These are phyloP conservation scores for Drosophila punjabiensis DNA, from an alignment of 1,140 invertebrate genomes.

Conservation along the genomic window DNA sequence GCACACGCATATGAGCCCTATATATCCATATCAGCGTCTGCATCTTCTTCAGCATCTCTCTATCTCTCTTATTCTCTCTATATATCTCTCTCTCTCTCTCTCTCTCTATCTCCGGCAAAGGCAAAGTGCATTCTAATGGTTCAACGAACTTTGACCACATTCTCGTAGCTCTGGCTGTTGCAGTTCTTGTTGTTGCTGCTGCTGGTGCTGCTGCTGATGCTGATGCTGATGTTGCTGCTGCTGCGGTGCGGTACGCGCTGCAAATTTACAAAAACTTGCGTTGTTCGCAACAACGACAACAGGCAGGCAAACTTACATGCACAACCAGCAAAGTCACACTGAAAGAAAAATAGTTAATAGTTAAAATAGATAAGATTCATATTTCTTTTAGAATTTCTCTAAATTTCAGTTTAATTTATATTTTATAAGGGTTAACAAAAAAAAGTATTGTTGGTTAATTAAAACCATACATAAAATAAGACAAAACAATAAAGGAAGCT, in stretches of 20 bases:
- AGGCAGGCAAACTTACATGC: slow-evolving; percentile 24
- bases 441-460: no score
- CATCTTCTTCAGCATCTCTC: slow-evolving; percentile 21
- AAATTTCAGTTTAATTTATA: no score
- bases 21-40: slow-evolving; percentile 14
- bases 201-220: slow-evolving; percentile 17
- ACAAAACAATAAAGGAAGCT: no score
- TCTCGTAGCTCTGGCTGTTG: slow-evolving; percentile 45
- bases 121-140: slow-evolving; percentile 66
- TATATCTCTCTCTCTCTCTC: slow-evolving; percentile 5
- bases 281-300: slow-evolving; percentile 29
- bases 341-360: neutral
- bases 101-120: slow-evolving; percentile 5
- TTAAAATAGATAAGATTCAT: no score
- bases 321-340: slow-evolving; percentile 8
- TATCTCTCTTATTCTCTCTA: neutral
- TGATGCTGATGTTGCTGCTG: slow-evolving; percentile 4
- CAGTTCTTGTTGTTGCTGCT: slow-evolving; percentile 26
- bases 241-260: slow-evolving; percentile 45
- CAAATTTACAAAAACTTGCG: slow-evolving; percentile 56
- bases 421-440: no score
- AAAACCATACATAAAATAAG: no score
- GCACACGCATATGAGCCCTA: slow-evolving; percentile 9
- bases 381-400: no score
- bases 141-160: slow-evolving; percentile 77